phyloP scores from a whole-genome alignment of 2,113 vertebrate genomes.

The Vidua chalybeata region DNA sequence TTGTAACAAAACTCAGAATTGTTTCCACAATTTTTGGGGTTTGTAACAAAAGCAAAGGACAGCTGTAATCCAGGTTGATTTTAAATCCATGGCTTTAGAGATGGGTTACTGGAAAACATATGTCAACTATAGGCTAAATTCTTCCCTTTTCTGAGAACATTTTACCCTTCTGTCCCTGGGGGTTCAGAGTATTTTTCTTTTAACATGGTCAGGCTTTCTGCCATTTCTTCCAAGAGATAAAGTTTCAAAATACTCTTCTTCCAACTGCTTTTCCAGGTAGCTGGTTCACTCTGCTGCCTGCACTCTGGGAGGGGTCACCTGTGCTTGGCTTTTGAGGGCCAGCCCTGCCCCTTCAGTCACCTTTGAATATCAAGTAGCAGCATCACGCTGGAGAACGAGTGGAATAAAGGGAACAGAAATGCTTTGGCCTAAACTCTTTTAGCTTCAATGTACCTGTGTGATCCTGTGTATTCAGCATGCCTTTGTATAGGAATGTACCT shows the following conservation, averaged over 20 bases:
- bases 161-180: not conserved
- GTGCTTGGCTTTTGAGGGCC: not conserved
- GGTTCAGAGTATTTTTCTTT: not conserved
- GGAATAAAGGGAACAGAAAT: not conserved
- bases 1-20: not conserved
- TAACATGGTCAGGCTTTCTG: not conserved
- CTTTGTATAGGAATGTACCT: not conserved
- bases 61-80: not conserved
- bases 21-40: not conserved
- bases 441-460: not conserved
- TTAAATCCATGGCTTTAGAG: not conserved
- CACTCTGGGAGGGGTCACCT: not conserved
- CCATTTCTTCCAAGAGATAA: not conserved
- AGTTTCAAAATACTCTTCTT: not conserved
- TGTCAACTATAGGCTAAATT: not conserved
- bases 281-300: not conserved
- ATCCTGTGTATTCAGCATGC: not conserved
- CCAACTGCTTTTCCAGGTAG: not conserved
- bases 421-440: not conserved
- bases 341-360: not conserved
- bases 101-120: not conserved
- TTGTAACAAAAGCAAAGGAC: not conserved
- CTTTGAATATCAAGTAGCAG: not conserved
- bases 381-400: rapidly evolving
- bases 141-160: not conserved